Percentiles rank a stretch among this genome's conserved stretches.
phyloP scores from a whole-genome alignment of 2,888 invertebrate genomes.

The Oligia fasciuncula region DNA sequence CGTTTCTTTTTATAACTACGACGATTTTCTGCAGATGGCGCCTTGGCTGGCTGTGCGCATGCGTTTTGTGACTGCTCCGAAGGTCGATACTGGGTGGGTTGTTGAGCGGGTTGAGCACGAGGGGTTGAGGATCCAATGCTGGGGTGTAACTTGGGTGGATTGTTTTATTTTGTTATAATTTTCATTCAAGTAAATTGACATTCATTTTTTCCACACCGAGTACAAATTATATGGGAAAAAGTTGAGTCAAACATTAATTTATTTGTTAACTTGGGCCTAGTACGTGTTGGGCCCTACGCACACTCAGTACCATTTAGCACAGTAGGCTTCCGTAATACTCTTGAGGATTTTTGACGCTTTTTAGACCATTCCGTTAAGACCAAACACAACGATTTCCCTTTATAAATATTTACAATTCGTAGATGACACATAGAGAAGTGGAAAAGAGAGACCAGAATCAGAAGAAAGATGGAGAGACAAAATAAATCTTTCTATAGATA shows the following conservation, averaged over 20 bases:
- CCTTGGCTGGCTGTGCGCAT: conserved; percentile 77
- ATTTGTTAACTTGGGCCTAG: background rate
- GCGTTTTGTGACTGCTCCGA: conserved; percentile 79
- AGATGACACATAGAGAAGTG: background rate
- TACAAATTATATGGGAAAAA: background rate
- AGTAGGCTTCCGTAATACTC: background rate
- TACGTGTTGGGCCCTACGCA: background rate
- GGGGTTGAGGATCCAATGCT: conserved; percentile 15
- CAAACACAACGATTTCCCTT: no score
- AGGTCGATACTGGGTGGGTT: conserved; percentile 72
- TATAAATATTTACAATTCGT: background rate
- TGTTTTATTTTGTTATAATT: background rate
- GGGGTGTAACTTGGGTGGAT: background rate
- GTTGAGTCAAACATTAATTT: background rate
- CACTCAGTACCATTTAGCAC: background rate
- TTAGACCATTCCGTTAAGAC: no score
- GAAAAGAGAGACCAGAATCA: no score
- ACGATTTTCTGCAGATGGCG: conserved; percentile 82
- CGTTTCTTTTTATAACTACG: conserved; percentile 77
- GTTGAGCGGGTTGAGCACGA: conserved; percentile 28
- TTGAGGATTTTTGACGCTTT: background rate
- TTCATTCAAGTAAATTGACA: background rate
- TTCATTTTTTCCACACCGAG: background rate
- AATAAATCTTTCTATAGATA: no score
- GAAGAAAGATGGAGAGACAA: background rate